Conservation (phyloP, 2,113 vertebrate species). For the Nyctibius bracteatus region DNA sequence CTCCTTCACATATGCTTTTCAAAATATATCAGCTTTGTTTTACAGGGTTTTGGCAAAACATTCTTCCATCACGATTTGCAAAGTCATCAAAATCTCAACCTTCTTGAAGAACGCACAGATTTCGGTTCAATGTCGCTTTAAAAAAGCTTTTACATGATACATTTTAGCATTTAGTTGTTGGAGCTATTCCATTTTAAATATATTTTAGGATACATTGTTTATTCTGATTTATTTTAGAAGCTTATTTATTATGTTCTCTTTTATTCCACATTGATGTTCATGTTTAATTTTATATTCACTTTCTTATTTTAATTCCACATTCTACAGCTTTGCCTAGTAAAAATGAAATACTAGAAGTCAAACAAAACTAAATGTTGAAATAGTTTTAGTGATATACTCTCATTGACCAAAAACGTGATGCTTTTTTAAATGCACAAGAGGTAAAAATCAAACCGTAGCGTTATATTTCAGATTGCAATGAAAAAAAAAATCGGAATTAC, state of each 20-base stretch:
- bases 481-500: background rate
- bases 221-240: constrained; percentile 22
- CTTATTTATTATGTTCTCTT: constrained; percentile 9
- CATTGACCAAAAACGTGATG: background rate
- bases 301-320: background rate
- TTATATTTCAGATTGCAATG: background rate
- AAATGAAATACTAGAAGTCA: constrained; percentile 21
- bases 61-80: background rate
- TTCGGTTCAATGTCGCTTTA: background rate
- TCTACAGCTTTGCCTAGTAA: background rate
- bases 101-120: background rate
- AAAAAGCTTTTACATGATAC: background rate
- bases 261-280: background rate
- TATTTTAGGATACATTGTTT: background rate
- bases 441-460: background rate
- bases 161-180: background rate
- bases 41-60: background rate
- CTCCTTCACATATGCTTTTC: constrained; percentile 37
- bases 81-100: background rate
- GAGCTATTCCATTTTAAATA: background rate
- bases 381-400: background rate
- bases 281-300: constrained; percentile 24
- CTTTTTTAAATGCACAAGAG: background rate
- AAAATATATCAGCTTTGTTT: constrained; percentile 15
- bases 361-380: constrained; percentile 7